Evolutionary conservation across 2,113 vertebrate genomes (phyloP), one percentile per base, ranked within the genome.

Genomic region (Nycticryphes semicollaris): DNA sequence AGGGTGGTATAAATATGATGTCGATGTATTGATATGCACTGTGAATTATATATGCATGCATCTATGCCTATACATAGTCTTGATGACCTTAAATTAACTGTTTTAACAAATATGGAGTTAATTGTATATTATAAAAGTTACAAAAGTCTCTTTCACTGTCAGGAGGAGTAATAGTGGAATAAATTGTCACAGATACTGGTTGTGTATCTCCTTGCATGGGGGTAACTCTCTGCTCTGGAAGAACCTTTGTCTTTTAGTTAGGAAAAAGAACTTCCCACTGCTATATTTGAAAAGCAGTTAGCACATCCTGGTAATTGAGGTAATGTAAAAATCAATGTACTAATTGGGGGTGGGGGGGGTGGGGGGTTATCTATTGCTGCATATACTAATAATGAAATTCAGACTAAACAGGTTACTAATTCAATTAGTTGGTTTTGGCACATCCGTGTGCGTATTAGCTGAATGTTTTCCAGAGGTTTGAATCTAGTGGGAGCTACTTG

Each of bases 351-450:
- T n/a, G n/a, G n/a, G n/a, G n/a, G n/a, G n/a, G n/a, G 25, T 9
- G 27, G 30, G 24, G 8, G 43, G 39, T 39, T 39, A 27, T 51
- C 19, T 1, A 3, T 64, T 90, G 35, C 57, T 82, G 5, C 47
- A 91, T 66, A 88, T 63, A 80, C 63, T 96, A 90, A 95, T 57
- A 91, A 67, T 37, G 67, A 93, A 95, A 94, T 85, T 96, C 37
- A 70, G 47, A 75, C 82, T 94, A 62, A 84, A 53, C 35, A 63
- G 47, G 24, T 62, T 96, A 91, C 62, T 91, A 96, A 93, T 84
- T 94, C 41, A 69, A 15, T 80, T 74, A 90, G 73, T 78, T 92
- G 37, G 43, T 94, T 94, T 96, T 70, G 7, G 75, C 74, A 54
- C 56, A 85, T 91, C 75, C 53, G 12, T 45, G 67, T 67, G 88